Percentiles rank a stretch among this genome's conserved stretches.
phyloP scores from a whole-genome alignment of 1,140 invertebrate genomes.

The Diploscapter pachys region DNA sequence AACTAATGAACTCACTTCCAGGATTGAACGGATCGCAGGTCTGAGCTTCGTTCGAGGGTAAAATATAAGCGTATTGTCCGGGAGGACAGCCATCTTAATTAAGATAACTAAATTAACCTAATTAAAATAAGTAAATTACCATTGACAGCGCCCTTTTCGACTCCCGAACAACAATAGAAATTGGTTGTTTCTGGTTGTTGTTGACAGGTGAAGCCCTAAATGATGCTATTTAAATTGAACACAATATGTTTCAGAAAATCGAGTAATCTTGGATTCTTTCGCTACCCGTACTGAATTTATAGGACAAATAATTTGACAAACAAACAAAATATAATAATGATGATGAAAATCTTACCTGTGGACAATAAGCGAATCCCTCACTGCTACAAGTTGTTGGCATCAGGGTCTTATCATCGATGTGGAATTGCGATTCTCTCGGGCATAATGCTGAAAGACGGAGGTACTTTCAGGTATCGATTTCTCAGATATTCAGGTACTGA shows the following conservation, averaged over 20 bases:
- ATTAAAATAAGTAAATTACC: slow-evolving; percentile 1
- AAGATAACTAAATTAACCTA: background rate
- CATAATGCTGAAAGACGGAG: slow-evolving; percentile 31
- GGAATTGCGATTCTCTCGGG: slow-evolving; percentile 21
- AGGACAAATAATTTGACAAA: background rate
- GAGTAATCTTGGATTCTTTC: background rate
- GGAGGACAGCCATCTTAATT: slow-evolving; percentile 33
- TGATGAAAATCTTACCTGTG: slow-evolving; percentile 10
- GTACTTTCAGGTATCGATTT: background rate
- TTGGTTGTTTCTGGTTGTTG: slow-evolving; percentile 29
- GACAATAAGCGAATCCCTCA: slow-evolving; percentile 32
- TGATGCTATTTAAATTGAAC: background rate
- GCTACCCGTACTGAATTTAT: too few relatives aligned
- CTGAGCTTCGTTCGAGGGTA: slow-evolving; percentile 17
- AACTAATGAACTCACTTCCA: too few relatives aligned
- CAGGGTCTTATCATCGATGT: slow-evolving; percentile 27
- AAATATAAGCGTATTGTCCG: slow-evolving; percentile 25
- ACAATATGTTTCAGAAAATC: background rate
- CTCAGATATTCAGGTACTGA: background rate
- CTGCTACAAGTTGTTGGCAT: slow-evolving; percentile 28
- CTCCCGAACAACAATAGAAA: slow-evolving; percentile 27
- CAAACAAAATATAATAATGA: background rate
- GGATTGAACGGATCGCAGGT: slow-evolving; percentile 28
- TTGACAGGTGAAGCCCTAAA: slow-evolving; percentile 23
- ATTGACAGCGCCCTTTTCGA: slow-evolving; percentile 21